Evolutionary conservation across 2,888 invertebrate species (phyloP).

Genomic region (Acanthococcus lagerstroemiae): DNA sequence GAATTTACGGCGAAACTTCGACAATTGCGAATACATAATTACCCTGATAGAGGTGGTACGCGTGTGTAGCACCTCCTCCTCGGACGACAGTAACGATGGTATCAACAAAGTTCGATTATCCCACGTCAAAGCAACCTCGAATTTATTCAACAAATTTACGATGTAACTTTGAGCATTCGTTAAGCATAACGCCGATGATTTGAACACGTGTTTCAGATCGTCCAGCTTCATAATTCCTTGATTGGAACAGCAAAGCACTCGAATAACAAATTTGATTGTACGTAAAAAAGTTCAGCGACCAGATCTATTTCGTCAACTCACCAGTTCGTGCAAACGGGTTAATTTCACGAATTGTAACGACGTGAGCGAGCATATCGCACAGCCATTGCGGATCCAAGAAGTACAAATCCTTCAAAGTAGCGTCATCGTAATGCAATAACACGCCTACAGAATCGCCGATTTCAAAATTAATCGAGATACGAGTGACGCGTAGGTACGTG

Average conservation of each 20-base stretch:
- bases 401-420: conserved; percentile 84
- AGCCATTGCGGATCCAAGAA: conserved; percentile 98
- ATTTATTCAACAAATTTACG: conserved; percentile 85
- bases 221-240: conserved; percentile 85
- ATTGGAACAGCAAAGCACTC: conserved; percentile 20
- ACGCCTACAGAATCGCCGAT: conserved; percentile 62
- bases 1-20: not conserved
- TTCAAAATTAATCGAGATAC: no score
- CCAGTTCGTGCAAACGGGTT: conserved; percentile 80
- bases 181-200: conserved; percentile 53
- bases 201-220: conserved; percentile 84
- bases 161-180: conserved; percentile 64
- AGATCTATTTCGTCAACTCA: not conserved
- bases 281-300: not conserved
- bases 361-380: conserved; percentile 93
- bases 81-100: conserved; percentile 76
- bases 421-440: conserved; percentile 86
- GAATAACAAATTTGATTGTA: not conserved
- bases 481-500: no score
- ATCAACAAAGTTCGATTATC: conserved; percentile 82
- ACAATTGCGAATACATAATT: conserved; percentile 40
- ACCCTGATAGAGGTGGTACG: conserved; percentile 44
- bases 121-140: conserved; percentile 94
- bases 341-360: conserved; percentile 92
- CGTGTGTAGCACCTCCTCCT: conserved; percentile 50